Evolutionary conservation across 2,888 invertebrate species (phyloP).

Genomic region (Andricus curvator): DNA sequence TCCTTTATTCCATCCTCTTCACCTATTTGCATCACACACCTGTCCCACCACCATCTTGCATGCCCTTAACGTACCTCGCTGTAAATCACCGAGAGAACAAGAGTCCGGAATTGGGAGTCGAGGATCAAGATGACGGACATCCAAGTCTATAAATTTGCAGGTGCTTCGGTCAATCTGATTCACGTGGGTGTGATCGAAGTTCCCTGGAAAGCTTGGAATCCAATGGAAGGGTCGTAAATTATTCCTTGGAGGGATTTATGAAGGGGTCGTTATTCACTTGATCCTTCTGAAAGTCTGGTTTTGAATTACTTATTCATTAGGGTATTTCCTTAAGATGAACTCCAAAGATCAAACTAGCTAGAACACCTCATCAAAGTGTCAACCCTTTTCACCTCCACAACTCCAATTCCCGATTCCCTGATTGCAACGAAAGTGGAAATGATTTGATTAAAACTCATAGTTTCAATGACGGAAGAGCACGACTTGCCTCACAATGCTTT

Average conservation of each 20-base stretch:
- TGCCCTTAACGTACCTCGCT: constrained; percentile 51
- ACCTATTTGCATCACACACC: constrained; percentile 66
- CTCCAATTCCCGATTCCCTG: not conserved
- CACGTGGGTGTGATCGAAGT: constrained; percentile 20
- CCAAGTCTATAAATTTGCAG: constrained; percentile 54
- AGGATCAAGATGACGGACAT: constrained; percentile 53
- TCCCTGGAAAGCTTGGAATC: not conserved
- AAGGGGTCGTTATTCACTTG: not conserved
- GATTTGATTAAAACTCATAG: constrained; percentile 76
- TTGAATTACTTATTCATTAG: constrained; percentile 1
- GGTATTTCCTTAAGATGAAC: not conserved
- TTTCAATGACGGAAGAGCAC: constrained; percentile 69
- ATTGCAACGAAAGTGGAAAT: constrained; percentile 60
- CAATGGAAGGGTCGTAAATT: constrained; percentile 5
- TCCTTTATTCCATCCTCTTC: constrained; percentile 45
- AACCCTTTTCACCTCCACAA: constrained; percentile 13
- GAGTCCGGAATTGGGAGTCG: constrained; percentile 52
- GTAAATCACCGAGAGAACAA: constrained; percentile 58
- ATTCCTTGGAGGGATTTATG: constrained; percentile 25
- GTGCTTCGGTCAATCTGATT: constrained; percentile 30
- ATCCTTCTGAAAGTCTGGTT: constrained; percentile 9
- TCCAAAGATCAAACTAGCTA: not conserved
- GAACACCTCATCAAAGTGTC: constrained; percentile 4
- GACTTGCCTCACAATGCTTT: constrained; percentile 64
- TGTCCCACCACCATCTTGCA: constrained; percentile 58